A percentile compares a stretch with the other conserved stretches of the same genome.
Evolutionary conservation across 2,113 vertebrate genomes (phyloP).

Genomic region (Chunga burmeisteri): DNA sequence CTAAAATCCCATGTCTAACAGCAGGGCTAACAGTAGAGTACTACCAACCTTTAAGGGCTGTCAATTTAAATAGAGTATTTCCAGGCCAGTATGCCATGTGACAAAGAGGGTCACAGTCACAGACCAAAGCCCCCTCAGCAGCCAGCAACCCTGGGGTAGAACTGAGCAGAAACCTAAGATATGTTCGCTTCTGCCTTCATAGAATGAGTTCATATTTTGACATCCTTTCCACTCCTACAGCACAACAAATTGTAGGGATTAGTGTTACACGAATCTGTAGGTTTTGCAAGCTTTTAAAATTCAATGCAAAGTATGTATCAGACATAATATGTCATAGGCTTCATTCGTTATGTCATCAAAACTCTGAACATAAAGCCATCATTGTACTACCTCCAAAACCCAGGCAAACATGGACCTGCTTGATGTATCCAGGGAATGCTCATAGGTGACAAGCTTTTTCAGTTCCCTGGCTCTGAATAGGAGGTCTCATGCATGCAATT

Average conservation of each 20-base stretch:
- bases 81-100: background rate
- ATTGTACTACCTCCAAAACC: background rate
- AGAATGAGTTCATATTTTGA: background rate
- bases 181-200: background rate
- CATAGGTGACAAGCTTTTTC: background rate
- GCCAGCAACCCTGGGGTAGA: background rate
- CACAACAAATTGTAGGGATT: background rate
- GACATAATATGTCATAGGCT: background rate
- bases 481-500: background rate
- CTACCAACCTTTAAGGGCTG: background rate
- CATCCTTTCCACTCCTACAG: background rate
- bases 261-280: background rate
- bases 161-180: background rate
- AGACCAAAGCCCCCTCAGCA: background rate
- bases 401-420: background rate
- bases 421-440: background rate
- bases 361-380: background rate
- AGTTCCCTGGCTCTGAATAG: background rate
- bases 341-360: background rate
- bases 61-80: background rate
- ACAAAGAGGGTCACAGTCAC: background rate
- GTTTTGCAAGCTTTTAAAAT: background rate
- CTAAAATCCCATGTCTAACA: background rate
- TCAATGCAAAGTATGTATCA: background rate
- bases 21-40: background rate